Base-by-base conservation (phyloP, 2,113 vertebrate species). In the Ceyx melanurus region DNA sequence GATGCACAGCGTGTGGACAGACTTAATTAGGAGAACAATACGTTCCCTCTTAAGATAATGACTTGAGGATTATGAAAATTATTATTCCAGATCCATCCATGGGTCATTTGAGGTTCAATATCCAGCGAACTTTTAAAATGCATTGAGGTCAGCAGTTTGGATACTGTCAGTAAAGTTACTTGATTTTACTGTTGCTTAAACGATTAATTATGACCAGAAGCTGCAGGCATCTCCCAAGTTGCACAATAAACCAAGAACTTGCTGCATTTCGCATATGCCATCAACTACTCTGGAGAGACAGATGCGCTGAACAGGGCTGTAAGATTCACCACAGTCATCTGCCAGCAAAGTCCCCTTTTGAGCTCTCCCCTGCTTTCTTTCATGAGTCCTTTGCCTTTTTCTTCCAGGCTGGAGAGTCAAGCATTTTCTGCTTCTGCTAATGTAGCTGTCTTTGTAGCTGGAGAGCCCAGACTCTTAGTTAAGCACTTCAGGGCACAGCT, bases 1-100 rank as follows among this genome's bases (percentile, higher is more conserved):
- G 96, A 96, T 90, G 96, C 96, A 96, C 96, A 96, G 93, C 79
- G 43, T 97, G 95, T 97, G 96, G 95, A 97, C 31, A 71, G 92
- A 97, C 96, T 97, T 97, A 97, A 97, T 97, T 97, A 97, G 92
- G 95, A 97, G 97, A 97, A 97, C 97, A 97, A 97, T 96, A 89
- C 95, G 0, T 93, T 96, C 96, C 95, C 96, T 97, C 95, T 97
- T 97, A 95, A 97, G 97, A 97, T 97, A 97, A 97, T 96, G 96
- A 97, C 94, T 97, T 92, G 93, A 93, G 96, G 96, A 97, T 97
- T 97, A 97, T 95, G 96, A 95, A 97, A 96, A 97, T 97, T 97
- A 95, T 95, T 97, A 96, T 97, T 97, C 97, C 92, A 97, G 96
- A 95, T 96, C 95, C 95, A 95, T 96, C 91, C 95, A 84, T 68